Evolutionary conservation across 2,888 invertebrate species (phyloP).

Genomic region (Chloromyia formosa): DNA sequence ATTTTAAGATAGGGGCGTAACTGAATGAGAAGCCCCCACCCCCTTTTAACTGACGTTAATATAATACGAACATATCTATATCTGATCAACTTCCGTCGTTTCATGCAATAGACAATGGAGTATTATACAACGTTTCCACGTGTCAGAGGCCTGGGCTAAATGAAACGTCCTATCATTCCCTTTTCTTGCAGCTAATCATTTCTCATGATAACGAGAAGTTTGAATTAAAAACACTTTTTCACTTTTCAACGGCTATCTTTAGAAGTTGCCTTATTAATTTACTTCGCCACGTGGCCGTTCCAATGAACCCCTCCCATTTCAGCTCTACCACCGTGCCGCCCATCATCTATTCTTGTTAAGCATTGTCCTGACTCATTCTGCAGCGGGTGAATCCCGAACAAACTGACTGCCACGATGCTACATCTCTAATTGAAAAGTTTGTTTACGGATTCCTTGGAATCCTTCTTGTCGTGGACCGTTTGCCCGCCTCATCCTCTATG

Average conservation of each 20-base stretch:
- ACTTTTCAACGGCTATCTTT: conserved; percentile 37
- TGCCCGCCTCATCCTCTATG: not conserved
- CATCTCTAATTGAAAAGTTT: conserved; percentile 44
- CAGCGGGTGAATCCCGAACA: conserved; percentile 11
- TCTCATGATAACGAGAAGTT: conserved; percentile 32
- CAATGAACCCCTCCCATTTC: not conserved
- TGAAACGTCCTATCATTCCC: not conserved
- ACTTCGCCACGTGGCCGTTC: not conserved
- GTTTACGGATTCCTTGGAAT: conserved; percentile 31
- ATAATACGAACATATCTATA: too few relatives aligned
- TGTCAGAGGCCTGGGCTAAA: too few relatives aligned
- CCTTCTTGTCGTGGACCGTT: not conserved
- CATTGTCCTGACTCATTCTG: conserved; percentile 13
- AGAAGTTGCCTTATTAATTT: conserved; percentile 37
- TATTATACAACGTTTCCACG: too few relatives aligned
- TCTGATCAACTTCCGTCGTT: too few relatives aligned
- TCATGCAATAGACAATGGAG: too few relatives aligned
- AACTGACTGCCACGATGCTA: conserved; percentile 19
- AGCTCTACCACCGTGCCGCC: not conserved
- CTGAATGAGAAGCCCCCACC: too few relatives aligned
- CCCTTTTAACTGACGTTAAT: too few relatives aligned
- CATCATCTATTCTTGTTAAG: conserved; percentile 8
- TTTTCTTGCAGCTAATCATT: conserved; percentile 12
- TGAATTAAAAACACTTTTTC: conserved; percentile 36
- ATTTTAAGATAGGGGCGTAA: too few relatives aligned